These are phyloP conservation scores for Acropora yongei DNA, from an alignment of 64 coral and sea anemone genomes.

Conservation along the genomic window DNA sequence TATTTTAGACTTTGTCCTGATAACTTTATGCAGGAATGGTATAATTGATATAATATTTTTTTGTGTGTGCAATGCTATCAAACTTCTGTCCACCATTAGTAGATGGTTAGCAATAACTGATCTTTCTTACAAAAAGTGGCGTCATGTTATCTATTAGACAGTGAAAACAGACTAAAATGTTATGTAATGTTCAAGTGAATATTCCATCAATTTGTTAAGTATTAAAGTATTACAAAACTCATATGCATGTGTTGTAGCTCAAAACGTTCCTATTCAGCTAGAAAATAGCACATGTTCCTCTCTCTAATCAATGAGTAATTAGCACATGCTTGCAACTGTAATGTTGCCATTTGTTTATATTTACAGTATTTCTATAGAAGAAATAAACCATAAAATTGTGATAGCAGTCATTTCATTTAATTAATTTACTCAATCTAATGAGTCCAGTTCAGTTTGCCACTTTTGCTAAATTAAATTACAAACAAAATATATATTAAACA, in stretches of 20 bases:
- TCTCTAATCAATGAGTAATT: neutral
- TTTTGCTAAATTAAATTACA: too few relatives aligned
- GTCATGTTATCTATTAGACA: neutral
- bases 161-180: neutral
- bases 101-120: constrained; percentile 32
- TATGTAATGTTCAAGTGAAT: neutral
- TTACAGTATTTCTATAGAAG: constrained; percentile 27
- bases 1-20: constrained; percentile 63
- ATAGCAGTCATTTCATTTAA: neutral
- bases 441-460: constrained; percentile 24
- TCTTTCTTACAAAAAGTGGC: neutral
- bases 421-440: constrained; percentile 71
- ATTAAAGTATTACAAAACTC: neutral
- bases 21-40: constrained; percentile 25
- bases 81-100: constrained; percentile 45
- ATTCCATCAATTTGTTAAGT: neutral
- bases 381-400: constrained; percentile 8
- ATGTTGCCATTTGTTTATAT: neutral
- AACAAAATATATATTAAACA: too few relatives aligned
- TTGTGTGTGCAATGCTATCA: constrained; percentile 33
- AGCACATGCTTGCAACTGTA: neutral
- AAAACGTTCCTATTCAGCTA: neutral
- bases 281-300: too few relatives aligned
- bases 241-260: neutral
- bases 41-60: constrained; percentile 43